Base-by-base conservation (phyloP, 2,797 vertebrate species). In the Enteromius viviparus region DNA sequence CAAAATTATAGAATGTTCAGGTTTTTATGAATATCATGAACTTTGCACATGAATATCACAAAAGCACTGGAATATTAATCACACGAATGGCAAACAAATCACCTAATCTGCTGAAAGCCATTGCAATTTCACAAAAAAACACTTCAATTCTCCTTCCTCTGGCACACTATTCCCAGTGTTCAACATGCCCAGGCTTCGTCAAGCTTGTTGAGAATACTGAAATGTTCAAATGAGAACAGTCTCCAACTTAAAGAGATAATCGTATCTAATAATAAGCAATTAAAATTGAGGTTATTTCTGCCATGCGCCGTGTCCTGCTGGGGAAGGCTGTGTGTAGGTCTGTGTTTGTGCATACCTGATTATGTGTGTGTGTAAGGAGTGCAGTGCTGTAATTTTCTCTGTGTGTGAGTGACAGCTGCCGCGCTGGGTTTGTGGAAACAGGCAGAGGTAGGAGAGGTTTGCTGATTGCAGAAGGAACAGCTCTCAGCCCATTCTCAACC, bases 241-340 rank as follows among this genome's bases (percentile, higher is more conserved):
- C 70, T 55, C 14, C 74, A 76, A 68, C 15, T 60, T 81, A 76
- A 77, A 55, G 49, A 76, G 55, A 78, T 84, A 78, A 78, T 80
- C 62, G 10, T 84, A 68, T 76, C 69, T 83, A 84, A 60, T 81
- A 71, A 81, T 83, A 86, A 55, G 45, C 78, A 84, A 81, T 81
- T 81, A 81, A 84, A 84, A 77, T 40, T 71, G 74, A 34, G 26
- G 75, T 72, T 55, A 85, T 85, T 89, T 90, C 87, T 45, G 84
- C 83, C 77, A 84, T 83, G 86, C 7, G 21, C 42, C 37, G 14
- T 70, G 29, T 58, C 65, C 70, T 78, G 62, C 81, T 84, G 62
- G 72, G 80, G 82, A 76, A 81, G 86, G 78, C 47, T 65, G 65
- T 76, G 40, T 34, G 78, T 49, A 29, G 69, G 72, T 78, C 76